These are phyloP conservation scores for Danionella dracula DNA, from an alignment of 2,797 vertebrate species.

Conservation along the genomic window DNA sequence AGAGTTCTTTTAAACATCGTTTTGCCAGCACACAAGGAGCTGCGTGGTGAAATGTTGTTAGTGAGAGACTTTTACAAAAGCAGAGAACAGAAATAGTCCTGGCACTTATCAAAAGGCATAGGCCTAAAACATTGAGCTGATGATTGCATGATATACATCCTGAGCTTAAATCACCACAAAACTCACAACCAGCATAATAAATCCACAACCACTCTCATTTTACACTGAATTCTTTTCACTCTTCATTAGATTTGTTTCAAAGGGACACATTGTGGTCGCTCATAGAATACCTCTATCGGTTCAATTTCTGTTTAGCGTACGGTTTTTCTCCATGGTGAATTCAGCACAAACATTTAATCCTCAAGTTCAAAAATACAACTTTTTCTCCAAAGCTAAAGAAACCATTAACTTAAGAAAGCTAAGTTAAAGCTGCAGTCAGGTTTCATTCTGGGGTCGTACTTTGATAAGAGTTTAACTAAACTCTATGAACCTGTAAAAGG, in stretches of 20 bases:
- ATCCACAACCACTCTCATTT: background rate
- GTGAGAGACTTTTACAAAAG: too few relatives aligned
- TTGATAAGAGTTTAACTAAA: too few relatives aligned
- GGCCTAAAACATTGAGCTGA: background rate
- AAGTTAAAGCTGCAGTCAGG: too few relatives aligned
- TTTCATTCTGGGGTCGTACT: too few relatives aligned
- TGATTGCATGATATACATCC: slow-evolving; percentile 13
- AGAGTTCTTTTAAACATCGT: too few relatives aligned
- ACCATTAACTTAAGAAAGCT: too few relatives aligned
- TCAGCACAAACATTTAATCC: slow-evolving; percentile 7
- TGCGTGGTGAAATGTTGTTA: too few relatives aligned
- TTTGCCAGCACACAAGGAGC: too few relatives aligned
- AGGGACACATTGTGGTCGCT: slow-evolving; percentile 1
- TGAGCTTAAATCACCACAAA: slow-evolving; percentile 6
- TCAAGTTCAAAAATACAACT: too few relatives aligned
- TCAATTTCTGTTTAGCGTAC: background rate
- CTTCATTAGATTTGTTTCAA: slow-evolving; percentile 9
- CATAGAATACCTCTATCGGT: background rate
- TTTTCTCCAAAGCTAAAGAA: too few relatives aligned
- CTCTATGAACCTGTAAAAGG: too few relatives aligned
- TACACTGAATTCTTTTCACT: slow-evolving; percentile 1
- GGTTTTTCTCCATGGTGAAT: background rate
- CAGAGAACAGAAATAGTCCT: background rate
- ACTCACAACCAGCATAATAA: slow-evolving; percentile 7
- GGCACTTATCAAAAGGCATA: background rate